These are phyloP conservation scores for Nymphalis c-album DNA, from an alignment of 2,888 invertebrate species.

Conservation along the genomic window DNA sequence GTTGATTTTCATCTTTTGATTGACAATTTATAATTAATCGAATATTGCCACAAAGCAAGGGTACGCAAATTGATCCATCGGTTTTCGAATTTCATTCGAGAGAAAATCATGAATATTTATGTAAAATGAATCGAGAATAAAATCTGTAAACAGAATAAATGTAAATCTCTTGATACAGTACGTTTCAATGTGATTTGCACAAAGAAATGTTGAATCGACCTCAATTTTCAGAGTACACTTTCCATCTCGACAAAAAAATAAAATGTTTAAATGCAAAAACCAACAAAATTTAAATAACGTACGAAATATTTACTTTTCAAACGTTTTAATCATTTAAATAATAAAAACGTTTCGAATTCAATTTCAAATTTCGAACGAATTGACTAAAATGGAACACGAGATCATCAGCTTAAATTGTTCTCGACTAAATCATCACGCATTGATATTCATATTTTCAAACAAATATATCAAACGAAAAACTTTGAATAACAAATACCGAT, in stretches of 20 bases:
- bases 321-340: too few species aligned
- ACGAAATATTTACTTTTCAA: too few species aligned
- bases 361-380: too few species aligned
- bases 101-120: neutral
- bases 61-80: neutral
- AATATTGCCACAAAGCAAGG: neutral
- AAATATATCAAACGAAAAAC: constrained; percentile 6
- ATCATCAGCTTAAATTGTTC: constrained; percentile 1
- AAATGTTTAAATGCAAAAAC: too few species aligned
- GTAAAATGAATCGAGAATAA: neutral
- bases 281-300: too few species aligned
- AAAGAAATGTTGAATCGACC: neutral
- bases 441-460: neutral
- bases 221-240: too few species aligned
- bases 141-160: neutral
- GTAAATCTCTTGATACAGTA: neutral
- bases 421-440: neutral
- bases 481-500: constrained; percentile 4
- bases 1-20: neutral
- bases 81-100: neutral
- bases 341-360: too few species aligned
- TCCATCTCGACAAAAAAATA: too few species aligned
- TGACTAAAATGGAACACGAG: neutral
- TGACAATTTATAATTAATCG: neutral
- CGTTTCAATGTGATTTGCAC: neutral